Conservation (phyloP, 2,888 invertebrate genomes). For the Andrena bicolor region DNA sequence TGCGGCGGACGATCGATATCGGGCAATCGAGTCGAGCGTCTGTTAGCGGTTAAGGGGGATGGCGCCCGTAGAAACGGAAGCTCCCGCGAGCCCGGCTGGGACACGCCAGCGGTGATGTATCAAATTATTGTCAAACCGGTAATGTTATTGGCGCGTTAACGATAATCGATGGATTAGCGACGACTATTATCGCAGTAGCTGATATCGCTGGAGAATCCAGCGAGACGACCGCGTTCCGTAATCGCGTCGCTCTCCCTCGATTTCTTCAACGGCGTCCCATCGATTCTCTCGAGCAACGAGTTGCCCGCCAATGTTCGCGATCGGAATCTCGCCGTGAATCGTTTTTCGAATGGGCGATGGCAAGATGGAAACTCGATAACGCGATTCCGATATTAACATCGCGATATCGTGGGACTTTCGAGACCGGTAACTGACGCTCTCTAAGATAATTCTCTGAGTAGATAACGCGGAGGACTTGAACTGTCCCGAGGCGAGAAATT, state of each 20-base stretch:
- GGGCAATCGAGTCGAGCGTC: slow-evolving; percentile 72
- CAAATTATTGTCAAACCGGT: slow-evolving; percentile 74
- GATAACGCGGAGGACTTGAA: background rate
- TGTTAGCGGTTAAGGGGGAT: slow-evolving; percentile 71
- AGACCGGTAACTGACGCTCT: slow-evolving; percentile 2
- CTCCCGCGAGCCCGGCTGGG: slow-evolving; percentile 50
- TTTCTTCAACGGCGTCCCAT: background rate
- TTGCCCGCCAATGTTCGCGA: background rate
- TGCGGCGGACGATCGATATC: slow-evolving; percentile 67
- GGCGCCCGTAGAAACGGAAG: slow-evolving; percentile 61
- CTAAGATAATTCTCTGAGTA: slow-evolving; percentile 1
- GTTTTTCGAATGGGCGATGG: background rate
- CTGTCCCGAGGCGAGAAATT: slow-evolving; percentile 8
- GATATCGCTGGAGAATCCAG: slow-evolving; percentile 62
- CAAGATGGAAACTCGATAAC: background rate
- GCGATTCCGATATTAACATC: background rate
- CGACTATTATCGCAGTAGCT: slow-evolving; percentile 67
- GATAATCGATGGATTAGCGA: slow-evolving; percentile 74
- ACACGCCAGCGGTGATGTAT: slow-evolving; percentile 70
- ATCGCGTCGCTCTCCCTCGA: background rate
- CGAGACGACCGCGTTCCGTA: background rate
- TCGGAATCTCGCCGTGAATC: slow-evolving; percentile 1
- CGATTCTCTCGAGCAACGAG: background rate
- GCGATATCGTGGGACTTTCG: background rate
- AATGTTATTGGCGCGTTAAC: slow-evolving; percentile 73